phyloP scores from a whole-genome alignment of 2,888 invertebrate species.

The Cordilura impudica region DNA sequence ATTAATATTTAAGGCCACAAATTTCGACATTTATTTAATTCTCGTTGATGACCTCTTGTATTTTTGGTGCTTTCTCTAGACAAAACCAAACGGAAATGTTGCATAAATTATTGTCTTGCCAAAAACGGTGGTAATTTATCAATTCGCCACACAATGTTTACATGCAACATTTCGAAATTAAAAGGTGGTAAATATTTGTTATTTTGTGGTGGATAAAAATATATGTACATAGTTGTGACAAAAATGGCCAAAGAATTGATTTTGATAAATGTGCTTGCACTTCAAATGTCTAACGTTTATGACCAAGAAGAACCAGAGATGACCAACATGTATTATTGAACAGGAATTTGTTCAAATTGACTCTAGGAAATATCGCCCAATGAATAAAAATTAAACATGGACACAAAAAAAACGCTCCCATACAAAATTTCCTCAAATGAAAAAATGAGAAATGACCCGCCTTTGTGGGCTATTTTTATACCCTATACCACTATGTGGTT shows the following conservation, averaged over 20 bases:
- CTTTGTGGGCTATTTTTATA: no score
- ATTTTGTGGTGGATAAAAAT: not conserved
- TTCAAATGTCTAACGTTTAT: no score
- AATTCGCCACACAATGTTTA: slow-evolving; percentile 11
- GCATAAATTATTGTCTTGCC: slow-evolving; percentile 53
- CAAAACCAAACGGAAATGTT: slow-evolving; percentile 44
- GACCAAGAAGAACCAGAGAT: no score
- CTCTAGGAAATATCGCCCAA: no score
- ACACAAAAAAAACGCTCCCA: no score
- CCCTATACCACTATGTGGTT: no score
- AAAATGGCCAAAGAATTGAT: not conserved
- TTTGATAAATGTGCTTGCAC: no score
- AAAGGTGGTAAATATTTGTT: not conserved
- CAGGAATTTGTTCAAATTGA: no score
- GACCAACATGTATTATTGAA: no score
- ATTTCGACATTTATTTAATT: slow-evolving; percentile 24
- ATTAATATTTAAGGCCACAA: slow-evolving; percentile 39
- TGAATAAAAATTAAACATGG: no score
- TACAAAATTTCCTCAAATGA: no score
- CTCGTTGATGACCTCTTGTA: slow-evolving; percentile 28
- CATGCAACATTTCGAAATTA: not conserved
- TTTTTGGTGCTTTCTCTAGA: slow-evolving; percentile 18
- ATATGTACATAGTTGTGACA: slow-evolving; percentile 10
- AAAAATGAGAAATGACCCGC: no score
- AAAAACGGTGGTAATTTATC: slow-evolving; percentile 44